A percentile compares a stretch with the other conserved stretches of the same genome.
Conservation (phyloP, 2,888 invertebrate genomes). For the Euzetes globulus region DNA sequence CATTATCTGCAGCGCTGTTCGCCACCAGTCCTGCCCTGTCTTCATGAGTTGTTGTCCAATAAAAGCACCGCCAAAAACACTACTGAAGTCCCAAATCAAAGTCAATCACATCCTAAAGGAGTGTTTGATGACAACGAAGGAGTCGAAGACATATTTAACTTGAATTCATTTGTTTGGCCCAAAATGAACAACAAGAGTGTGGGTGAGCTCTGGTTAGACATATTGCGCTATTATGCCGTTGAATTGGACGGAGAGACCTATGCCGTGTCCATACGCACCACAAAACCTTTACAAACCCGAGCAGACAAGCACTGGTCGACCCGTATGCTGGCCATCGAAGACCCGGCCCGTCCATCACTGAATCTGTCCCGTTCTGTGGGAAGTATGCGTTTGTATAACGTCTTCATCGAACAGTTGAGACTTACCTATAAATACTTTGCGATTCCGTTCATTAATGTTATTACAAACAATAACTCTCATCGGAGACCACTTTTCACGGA, state of each 20-base stretch:
- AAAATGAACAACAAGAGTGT: conserved; percentile 43
- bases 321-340: conserved; percentile 48
- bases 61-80: neutral
- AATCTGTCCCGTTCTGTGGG: conserved; percentile 51
- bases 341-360: conserved; percentile 50
- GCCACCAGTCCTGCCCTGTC: conserved; percentile 49
- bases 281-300: conserved; percentile 40
- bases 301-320: conserved; percentile 46
- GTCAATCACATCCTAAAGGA: neutral
- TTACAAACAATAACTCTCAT: neutral
- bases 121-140: neutral
- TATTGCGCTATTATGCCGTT: conserved; percentile 47
- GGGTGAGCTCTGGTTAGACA: conserved; percentile 47
- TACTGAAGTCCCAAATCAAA: neutral
- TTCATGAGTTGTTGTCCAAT: conserved; percentile 46
- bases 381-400: conserved; percentile 49
- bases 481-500: conserved; percentile 2
- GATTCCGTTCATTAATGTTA: conserved; percentile 45
- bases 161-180: conserved; percentile 42
- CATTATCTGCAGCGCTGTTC: conserved; percentile 51
- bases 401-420: conserved; percentile 50
- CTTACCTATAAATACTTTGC: conserved; percentile 51
- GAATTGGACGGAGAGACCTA: conserved; percentile 37
- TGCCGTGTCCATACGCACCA: conserved; percentile 39
- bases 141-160: conserved; percentile 33